Conservation (phyloP, 2,113 vertebrate species). For the Gambusia holbrooki region DNA sequence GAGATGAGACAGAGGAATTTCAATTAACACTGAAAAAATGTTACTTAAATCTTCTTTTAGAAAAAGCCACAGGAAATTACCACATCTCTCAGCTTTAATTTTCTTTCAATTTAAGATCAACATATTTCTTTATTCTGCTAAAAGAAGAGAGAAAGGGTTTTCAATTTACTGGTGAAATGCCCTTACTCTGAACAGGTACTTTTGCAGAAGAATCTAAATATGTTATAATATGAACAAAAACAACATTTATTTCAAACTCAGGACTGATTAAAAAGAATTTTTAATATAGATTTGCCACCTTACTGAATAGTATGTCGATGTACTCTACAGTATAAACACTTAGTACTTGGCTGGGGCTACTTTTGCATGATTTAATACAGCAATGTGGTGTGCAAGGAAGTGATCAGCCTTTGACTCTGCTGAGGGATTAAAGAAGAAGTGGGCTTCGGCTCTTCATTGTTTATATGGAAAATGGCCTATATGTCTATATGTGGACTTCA, state of each 20-base stretch:
- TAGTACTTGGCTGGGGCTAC: no score
- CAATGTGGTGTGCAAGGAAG: no score
- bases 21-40: slow-evolving; percentile 38
- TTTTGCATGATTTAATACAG: no score
- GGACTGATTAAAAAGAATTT: neutral
- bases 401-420: no score
- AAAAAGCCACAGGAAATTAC: slow-evolving; percentile 20
- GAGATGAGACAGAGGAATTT: slow-evolving; percentile 46
- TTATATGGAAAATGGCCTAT: no score
- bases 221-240: neutral
- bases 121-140: slow-evolving; percentile 15
- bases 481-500: no score
- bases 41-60: slow-evolving; percentile 24
- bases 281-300: neutral
- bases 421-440: no score
- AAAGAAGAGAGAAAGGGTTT: neutral
- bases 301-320: neutral
- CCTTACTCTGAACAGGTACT: neutral
- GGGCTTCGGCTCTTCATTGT: no score
- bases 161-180: slow-evolving; percentile 4
- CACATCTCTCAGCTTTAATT: slow-evolving; percentile 43
- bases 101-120: slow-evolving; percentile 24
- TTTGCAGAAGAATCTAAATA: neutral
- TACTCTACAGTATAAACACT: no score
- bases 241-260: neutral